Percentiles rank a stretch among this genome's conserved stretches.
Evolutionary conservation across 2,113 vertebrate species (phyloP).

Genomic region (Chamaea fasciata): DNA sequence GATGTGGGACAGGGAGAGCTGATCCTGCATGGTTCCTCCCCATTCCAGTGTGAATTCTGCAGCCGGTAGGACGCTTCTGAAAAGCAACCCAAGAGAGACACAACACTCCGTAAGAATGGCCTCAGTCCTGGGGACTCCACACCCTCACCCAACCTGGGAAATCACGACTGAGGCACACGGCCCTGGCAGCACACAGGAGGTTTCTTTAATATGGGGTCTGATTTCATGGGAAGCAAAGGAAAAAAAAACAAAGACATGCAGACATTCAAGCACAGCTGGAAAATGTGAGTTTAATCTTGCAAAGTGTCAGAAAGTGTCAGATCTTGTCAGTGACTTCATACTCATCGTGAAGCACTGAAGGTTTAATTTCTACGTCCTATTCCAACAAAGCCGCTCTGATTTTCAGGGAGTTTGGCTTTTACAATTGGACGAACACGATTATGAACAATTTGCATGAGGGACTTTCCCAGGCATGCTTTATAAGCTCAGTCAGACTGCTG

Average conservation of each 20-base stretch:
- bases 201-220: background rate
- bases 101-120: accelerated
- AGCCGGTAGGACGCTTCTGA: background rate
- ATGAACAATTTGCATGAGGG: slow-evolving; percentile 58
- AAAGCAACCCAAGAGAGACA: background rate
- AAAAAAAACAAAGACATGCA: background rate
- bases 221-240: background rate
- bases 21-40: background rate
- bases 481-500: background rate
- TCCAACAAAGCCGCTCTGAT: slow-evolving; percentile 15
- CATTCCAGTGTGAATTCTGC: background rate
- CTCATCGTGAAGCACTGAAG: background rate
- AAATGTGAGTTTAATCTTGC: background rate
- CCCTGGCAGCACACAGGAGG: background rate
- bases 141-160: background rate
- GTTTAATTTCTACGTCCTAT: background rate
- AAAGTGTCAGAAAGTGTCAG: background rate
- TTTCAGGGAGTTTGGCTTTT: slow-evolving; percentile 24
- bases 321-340: slow-evolving; percentile 1
- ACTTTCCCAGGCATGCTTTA: slow-evolving; percentile 50
- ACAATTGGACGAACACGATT: background rate
- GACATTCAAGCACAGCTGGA: background rate
- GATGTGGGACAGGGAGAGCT: background rate
- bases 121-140: background rate
- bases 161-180: background rate